Evolutionary conservation across 53 echinoderm and acorn worm genomes (phyloP).

Genomic region (Paelopatides confundens): DNA sequence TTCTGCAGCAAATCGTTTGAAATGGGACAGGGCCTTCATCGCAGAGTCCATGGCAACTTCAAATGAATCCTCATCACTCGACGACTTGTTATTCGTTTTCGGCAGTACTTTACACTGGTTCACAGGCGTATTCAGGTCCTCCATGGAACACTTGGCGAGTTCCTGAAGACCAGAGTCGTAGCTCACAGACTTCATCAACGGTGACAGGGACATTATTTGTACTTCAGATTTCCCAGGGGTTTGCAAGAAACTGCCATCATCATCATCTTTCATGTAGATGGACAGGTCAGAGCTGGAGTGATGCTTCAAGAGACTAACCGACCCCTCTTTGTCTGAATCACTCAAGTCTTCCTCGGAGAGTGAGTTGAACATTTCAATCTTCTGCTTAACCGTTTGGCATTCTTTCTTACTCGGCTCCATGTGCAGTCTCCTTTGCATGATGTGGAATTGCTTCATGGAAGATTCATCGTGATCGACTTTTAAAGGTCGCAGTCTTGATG

Average conservation of each 20-base stretch:
- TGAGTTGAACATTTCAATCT: conserved; percentile 22
- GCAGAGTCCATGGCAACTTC: conserved; percentile 61
- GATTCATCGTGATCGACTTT: conserved; percentile 20
- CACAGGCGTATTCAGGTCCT: background rate
- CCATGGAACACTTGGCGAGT: background rate
- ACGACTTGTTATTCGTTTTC: background rate
- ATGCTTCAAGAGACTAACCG: background rate
- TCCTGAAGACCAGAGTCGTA: conserved; percentile 60
- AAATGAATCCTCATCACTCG: conserved; percentile 56
- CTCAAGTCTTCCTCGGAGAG: conserved; percentile 12
- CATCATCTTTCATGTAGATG: background rate
- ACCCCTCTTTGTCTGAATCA: background rate
- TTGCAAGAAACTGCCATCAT: background rate
- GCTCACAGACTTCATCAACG: conserved; percentile 66
- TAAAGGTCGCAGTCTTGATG: conserved; percentile 14
- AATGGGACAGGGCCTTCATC: conserved; percentile 16
- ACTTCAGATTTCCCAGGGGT: background rate
- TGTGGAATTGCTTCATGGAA: conserved; percentile 19
- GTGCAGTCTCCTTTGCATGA: conserved; percentile 35
- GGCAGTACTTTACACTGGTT: background rate
- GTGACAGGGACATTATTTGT: background rate
- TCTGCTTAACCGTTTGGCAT: conserved; percentile 29
- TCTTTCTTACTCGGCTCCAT: background rate
- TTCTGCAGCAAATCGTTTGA: conserved; percentile 22
- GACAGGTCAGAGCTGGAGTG: background rate